Base-by-base conservation (phyloP, 92 coral and sea anemone species). In the Actinernus sp. region DNA sequence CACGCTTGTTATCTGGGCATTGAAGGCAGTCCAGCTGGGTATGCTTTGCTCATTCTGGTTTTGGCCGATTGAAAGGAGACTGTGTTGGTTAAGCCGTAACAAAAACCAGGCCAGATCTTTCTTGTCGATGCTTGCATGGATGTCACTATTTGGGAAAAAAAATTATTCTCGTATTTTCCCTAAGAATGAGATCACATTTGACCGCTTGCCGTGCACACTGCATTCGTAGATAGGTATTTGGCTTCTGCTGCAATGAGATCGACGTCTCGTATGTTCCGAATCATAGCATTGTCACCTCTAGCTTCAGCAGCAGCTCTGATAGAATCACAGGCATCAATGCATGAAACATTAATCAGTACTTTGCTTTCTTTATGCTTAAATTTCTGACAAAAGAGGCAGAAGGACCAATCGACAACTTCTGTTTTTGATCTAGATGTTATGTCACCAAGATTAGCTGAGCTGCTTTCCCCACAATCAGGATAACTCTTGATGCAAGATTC, bases 21-120 rank as follows among this genome's bases (percentile, higher is more conserved):
- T 71, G 20, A 85, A 85, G 14, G 71, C 86, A 54, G 77, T 85
- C 87, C 92, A 78, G 17, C 80, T 39, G 18, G 86, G 76, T 27
- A 71, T 21, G 16, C 48, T 21, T 27, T 84, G 90, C 47, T 55
- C 39, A 22, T 59, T 52, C 2, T 28, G 24, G 62, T 58, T 58
- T 29, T 23, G 52, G 21, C 55, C 68, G 33, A 44, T 11, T 13
- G 45, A 36, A 26, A 63, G 50, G 19, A 56, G 48, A 17, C 59
- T 49, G 19, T 44, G 22, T 22, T 49, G 63, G 41, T 58, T 48
- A 3, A 31, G 36, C 57, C 87, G 40, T 22, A 73, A 51, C 12
- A 81, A 57, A 31, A 55, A 51, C 82, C 82, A 61, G 29, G 62
- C 78, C 37, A 78, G 43, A 2, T 78, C 71, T 50, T 52, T 68